A percentile compares a stretch with the other conserved stretches of the same genome.
Conservation (phyloP, 2,888 invertebrate genomes). For the Mesorhabditis belari region DNA sequence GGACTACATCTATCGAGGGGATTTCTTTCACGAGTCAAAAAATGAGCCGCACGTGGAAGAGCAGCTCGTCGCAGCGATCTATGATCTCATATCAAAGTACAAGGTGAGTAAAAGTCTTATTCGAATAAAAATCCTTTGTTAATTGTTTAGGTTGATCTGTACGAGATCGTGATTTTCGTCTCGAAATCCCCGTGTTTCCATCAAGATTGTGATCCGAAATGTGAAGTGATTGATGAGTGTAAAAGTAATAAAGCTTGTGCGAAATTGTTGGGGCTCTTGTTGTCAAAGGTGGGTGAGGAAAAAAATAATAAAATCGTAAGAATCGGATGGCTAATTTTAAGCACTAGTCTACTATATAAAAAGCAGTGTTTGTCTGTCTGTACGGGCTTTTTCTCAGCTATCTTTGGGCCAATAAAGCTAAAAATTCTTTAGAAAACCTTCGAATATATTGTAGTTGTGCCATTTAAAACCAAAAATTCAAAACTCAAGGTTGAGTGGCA, state of each 20-base stretch:
- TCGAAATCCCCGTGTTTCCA: conserved; percentile 53
- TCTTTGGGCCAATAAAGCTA: too few species aligned
- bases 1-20: conserved; percentile 52
- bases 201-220: conserved; percentile 53
- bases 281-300: conserved; percentile 46
- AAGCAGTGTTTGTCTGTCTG: too few species aligned
- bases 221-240: conserved; percentile 53
- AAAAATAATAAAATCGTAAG: neutral
- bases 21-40: conserved; percentile 52
- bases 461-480: too few species aligned
- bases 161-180: conserved; percentile 52
- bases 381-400: too few species aligned
- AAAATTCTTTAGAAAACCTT: too few species aligned
- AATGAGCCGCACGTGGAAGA: conserved; percentile 53
- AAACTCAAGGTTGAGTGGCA: too few species aligned
- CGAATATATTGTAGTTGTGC: too few species aligned
- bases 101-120: conserved; percentile 22
- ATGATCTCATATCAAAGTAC: conserved; percentile 53
- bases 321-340: too few species aligned
- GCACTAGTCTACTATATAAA: too few species aligned
- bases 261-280: conserved; percentile 48
- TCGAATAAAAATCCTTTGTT: neutral
- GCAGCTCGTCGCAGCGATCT: conserved; percentile 51
- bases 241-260: conserved; percentile 51
- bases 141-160: conserved; percentile 44